A percentile compares a stretch with the other conserved stretches of the same genome.
phyloP scores from a whole-genome alignment of 2,797 vertebrate species.

The Galago senegalensis region DNA sequence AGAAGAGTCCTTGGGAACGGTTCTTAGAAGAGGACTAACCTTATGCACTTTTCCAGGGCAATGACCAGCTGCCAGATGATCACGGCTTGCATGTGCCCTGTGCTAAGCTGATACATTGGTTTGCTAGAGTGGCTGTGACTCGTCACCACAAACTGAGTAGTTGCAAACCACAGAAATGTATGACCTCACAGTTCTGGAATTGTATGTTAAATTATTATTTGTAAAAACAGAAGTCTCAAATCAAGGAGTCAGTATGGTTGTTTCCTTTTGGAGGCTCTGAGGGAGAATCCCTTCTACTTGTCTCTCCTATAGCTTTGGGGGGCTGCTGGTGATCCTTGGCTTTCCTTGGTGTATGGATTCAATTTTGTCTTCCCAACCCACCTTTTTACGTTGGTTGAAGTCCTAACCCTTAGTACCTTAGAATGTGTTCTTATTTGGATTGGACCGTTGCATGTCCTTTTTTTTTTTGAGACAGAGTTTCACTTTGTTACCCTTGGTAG shows the following conservation, averaged over 20 bases:
- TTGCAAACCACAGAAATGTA: slow-evolving; percentile 4
- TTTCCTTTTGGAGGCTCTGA: neutral
- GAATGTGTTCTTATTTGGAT: neutral
- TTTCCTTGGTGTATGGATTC: neutral
- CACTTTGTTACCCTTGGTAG: neutral
- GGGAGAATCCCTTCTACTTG: neutral
- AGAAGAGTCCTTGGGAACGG: neutral
- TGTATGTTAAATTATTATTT: no score
- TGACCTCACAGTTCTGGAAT: neutral
- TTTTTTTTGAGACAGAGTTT: neutral
- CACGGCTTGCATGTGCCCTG: neutral
- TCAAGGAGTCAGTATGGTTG: neutral
- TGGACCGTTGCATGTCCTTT: neutral
- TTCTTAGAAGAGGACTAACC: neutral
- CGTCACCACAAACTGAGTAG: neutral
- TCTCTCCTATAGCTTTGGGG: neutral
- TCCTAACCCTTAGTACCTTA: neutral
- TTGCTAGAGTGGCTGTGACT: neutral
- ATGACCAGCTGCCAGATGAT: no score
- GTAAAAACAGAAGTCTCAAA: neutral
- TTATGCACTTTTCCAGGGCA: neutral
- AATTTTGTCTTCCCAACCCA: neutral
- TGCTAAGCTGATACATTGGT: neutral
- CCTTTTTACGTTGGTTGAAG: neutral
- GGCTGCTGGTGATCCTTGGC: neutral